Conservation (phyloP, 2,888 invertebrate species). For the Idaea aversata region DNA sequence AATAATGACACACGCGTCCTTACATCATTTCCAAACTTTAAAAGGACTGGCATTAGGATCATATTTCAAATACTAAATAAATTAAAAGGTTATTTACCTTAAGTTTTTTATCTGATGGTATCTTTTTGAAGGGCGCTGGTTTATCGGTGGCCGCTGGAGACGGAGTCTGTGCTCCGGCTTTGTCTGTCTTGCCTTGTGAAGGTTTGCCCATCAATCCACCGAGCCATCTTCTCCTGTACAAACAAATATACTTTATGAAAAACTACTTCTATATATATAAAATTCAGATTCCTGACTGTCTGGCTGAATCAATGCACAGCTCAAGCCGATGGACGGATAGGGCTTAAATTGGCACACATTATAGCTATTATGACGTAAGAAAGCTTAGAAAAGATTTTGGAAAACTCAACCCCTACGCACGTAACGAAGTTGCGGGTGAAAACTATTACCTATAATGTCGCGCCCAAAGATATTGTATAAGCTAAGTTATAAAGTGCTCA, state of each 20-base stretch:
- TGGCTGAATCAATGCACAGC: neutral
- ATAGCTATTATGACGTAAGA: no score
- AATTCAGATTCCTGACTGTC: no score
- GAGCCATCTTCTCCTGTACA: constrained; percentile 91
- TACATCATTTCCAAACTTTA: neutral
- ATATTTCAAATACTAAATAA: neutral
- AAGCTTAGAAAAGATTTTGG: no score
- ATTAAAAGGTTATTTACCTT: constrained; percentile 80
- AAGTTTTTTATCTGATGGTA: constrained; percentile 90
- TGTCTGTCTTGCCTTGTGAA: constrained; percentile 90
- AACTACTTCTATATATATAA: neutral
- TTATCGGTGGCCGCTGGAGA: constrained; percentile 73
- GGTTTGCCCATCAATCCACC: constrained; percentile 86
- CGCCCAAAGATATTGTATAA: no score
- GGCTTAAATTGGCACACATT: no score
- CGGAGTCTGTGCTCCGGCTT: constrained; percentile 75
- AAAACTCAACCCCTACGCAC: no score
- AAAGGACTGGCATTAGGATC: neutral
- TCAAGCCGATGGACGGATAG: no score
- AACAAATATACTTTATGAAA: neutral
- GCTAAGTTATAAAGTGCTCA: no score
- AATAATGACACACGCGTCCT: neutral
- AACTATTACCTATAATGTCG: no score
- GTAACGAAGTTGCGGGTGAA: no score
- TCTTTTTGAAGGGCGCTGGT: constrained; percentile 85